Evolutionary conservation across 2,888 invertebrate species (phyloP).

Genomic region (Barypeithes pellucidus): DNA sequence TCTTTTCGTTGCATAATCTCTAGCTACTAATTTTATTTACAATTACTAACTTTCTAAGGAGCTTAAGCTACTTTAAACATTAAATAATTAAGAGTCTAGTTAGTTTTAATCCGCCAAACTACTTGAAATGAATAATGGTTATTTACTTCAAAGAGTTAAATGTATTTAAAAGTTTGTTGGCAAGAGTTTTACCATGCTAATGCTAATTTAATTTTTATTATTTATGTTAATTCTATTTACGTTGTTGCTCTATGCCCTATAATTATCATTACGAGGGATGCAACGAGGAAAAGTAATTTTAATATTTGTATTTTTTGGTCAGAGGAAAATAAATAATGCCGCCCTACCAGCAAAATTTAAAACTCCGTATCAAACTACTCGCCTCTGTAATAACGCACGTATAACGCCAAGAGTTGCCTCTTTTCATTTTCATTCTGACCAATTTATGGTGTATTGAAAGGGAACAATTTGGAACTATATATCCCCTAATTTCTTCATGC

Average conservation of each 20-base stretch:
- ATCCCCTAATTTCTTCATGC: slow-evolving; percentile 35
- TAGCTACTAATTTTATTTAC: slow-evolving; percentile 25
- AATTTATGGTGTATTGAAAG: slow-evolving; percentile 48
- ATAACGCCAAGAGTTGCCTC: slow-evolving; percentile 8
- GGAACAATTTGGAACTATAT: slow-evolving; percentile 42
- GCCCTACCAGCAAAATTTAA: slow-evolving; percentile 10
- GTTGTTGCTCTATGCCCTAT: not conserved
- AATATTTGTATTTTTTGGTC: too few relatives aligned
- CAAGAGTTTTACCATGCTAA: not conserved
- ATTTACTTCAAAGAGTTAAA: not conserved
- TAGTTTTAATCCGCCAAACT: slow-evolving; percentile 14
- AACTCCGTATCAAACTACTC: slow-evolving; percentile 11
- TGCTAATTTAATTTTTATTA: not conserved
- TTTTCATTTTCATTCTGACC: slow-evolving; percentile 41
- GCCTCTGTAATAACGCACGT: slow-evolving; percentile 20
- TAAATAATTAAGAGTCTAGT: slow-evolving; percentile 23
- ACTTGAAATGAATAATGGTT: slow-evolving; percentile 23
- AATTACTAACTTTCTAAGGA: slow-evolving; percentile 12
- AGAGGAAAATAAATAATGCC: too few relatives aligned
- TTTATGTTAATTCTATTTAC: too few relatives aligned
- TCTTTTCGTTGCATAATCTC: not conserved
- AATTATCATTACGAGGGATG: too few relatives aligned
- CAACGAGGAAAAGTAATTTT: too few relatives aligned
- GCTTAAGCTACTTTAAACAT: slow-evolving; percentile 18
- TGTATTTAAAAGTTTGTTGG: slow-evolving; percentile 5